phyloP scores from a whole-genome alignment of 2,113 vertebrate genomes.

The Pitta sordida region DNA sequence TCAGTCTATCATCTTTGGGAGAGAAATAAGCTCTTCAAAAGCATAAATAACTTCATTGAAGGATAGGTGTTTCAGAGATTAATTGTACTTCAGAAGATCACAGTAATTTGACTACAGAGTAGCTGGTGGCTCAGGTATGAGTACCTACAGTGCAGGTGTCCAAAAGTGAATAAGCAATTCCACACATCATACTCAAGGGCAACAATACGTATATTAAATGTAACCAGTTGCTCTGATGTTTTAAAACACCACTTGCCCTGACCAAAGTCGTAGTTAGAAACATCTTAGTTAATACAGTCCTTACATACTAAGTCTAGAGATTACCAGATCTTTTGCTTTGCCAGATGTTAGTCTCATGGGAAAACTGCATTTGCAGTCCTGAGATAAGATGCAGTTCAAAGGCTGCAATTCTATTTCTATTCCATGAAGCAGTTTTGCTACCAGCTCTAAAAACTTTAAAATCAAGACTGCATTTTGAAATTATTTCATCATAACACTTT shows the following conservation, averaged over 20 bases:
- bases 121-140: not conserved
- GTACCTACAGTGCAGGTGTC: not conserved
- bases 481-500: not conserved
- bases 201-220: not conserved
- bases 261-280: not conserved
- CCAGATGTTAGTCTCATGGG: not conserved
- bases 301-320: not conserved
- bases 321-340: not conserved
- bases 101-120: not conserved
- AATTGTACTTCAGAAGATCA: not conserved
- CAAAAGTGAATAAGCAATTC: not conserved
- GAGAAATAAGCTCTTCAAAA: not conserved
- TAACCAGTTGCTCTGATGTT: not conserved
- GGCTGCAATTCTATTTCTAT: not conserved
- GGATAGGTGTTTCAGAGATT: not conserved
- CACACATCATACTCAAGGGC: rapidly evolving
- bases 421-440: not conserved
- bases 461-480: not conserved
- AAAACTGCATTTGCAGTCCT: not conserved
- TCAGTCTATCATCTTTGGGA: not conserved
- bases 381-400: not conserved
- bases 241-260: not conserved
- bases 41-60: not conserved
- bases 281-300: not conserved
- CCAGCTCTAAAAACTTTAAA: not conserved